These are phyloP conservation scores for Eonycteris spelaea DNA, from an alignment of 2,113 vertebrate species.

Conservation along the genomic window DNA sequence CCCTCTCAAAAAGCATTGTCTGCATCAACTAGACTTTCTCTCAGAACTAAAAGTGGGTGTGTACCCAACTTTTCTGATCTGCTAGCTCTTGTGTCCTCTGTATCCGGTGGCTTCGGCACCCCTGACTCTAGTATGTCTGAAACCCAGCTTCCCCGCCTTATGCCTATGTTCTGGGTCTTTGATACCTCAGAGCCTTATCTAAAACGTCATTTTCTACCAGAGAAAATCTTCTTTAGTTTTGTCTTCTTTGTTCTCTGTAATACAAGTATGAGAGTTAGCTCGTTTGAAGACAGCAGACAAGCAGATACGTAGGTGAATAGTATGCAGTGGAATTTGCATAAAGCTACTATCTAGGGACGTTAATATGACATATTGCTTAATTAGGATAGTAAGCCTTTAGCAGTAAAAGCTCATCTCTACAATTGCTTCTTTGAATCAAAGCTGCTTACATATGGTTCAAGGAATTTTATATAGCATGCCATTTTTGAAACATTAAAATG, in stretches of 20 bases:
- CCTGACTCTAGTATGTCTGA: neutral
- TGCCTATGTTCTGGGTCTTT: neutral
- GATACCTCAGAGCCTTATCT: neutral
- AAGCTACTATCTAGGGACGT: neutral
- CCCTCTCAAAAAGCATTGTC: neutral
- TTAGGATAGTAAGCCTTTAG: conserved; percentile 49
- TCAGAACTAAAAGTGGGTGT: neutral
- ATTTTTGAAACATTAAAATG: conserved; percentile 34
- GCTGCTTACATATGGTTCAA: conserved; percentile 34
- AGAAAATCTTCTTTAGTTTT: neutral
- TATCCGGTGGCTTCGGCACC: neutral
- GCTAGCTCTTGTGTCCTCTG: neutral
- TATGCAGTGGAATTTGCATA: neutral
- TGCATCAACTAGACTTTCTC: neutral
- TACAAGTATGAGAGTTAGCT: neutral
- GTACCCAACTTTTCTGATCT: neutral
- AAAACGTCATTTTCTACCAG: neutral
- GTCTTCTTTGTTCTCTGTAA: neutral
- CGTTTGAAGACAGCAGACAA: neutral
- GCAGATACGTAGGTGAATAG: conserved; percentile 1
- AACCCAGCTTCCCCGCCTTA: neutral
- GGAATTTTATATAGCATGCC: conserved; percentile 11
- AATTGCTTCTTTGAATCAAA: conserved; percentile 59
- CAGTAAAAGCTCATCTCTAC: conserved; percentile 46
- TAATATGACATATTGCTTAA: conserved; percentile 62